Evolutionary conservation across 2,113 vertebrate genomes (phyloP), one percentile per base, ranked within the genome.

Genomic region (Pelvicachromis taeniatus): DNA sequence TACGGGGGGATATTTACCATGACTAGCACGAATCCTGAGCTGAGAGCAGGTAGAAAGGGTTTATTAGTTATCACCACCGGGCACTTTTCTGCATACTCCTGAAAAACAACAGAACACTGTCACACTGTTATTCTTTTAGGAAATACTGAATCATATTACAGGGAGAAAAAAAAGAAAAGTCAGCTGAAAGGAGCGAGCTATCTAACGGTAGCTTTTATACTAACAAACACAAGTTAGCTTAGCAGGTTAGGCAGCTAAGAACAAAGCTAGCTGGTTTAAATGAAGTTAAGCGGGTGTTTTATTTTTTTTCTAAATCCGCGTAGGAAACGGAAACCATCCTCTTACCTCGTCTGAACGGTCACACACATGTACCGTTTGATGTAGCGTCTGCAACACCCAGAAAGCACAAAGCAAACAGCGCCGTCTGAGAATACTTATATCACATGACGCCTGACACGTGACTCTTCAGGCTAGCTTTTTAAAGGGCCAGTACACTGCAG

Each of bases 361-460:
- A 70, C 53, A 61, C 26, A 4, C 1, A 23, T n/a, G 78, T 54
- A 2, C 0, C 2, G 1, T 11, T 56, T 13, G 6, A 5, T 3
- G 21, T 26, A 2, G 33, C 38, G 40, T 33, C 16, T 2, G n/a
- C n/a, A 26, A 19, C 35, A 77, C 2, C 7, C 70, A 56, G 5
- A 10, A 14, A 31, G 38, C 9, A 80, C 78, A 85, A 50, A 8
- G 50, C 10, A 9, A 29, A 7, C 40, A 6, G 5, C 13, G 31
- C n/a, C n/a, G n/a, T 7, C 4, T 6, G 23, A 19, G 4, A 81
- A 58, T 82, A 10, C 53, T 68, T 4, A 7, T 6, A 54, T 93
- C 94, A 94, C 92, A 75, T 94, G 94, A 95, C 87, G 31, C 19
- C 26, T 8, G 8, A 5, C 91, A 94, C 54, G 90, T 93, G 93